A percentile compares a stretch with the other conserved stretches of the same genome.
Conservation (phyloP, 2,888 invertebrate genomes). For the Rhyacophila evoluta region DNA sequence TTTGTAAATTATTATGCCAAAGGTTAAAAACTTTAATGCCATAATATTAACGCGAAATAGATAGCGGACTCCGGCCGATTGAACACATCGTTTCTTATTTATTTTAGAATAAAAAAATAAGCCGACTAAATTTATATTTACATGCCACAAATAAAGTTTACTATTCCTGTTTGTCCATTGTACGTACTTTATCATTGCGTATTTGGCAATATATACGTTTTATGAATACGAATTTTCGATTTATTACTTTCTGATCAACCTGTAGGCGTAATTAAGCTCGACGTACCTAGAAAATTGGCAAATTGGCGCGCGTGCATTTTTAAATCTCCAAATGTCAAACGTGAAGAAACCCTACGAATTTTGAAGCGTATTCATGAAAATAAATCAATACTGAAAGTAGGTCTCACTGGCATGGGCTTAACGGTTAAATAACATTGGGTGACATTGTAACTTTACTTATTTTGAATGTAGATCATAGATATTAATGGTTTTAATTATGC, state of each 20-base stretch:
- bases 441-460: slow-evolving; percentile 7
- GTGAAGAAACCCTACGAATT: not conserved
- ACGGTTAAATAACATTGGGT: not conserved
- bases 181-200: too few species aligned
- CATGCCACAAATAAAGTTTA: too few species aligned
- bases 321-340: not conserved
- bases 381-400: not conserved
- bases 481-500: not conserved
- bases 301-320: not conserved
- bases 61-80: not conserved
- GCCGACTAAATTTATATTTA: too few species aligned
- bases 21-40: not conserved
- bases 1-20: not conserved
- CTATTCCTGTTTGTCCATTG: too few species aligned
- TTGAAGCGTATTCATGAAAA: not conserved
- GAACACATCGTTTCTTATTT: not conserved
- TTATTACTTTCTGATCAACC: too few species aligned
- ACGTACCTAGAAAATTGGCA: not conserved
- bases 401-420: not conserved
- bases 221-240: too few species aligned
- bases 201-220: too few species aligned
- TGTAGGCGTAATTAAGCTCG: too few species aligned
- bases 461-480: not conserved
- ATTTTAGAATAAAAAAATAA: too few species aligned
- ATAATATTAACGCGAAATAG: too few species aligned